Evolutionary conservation across 2,797 vertebrate species (phyloP).

Genomic region (Iguana delicatissima): DNA sequence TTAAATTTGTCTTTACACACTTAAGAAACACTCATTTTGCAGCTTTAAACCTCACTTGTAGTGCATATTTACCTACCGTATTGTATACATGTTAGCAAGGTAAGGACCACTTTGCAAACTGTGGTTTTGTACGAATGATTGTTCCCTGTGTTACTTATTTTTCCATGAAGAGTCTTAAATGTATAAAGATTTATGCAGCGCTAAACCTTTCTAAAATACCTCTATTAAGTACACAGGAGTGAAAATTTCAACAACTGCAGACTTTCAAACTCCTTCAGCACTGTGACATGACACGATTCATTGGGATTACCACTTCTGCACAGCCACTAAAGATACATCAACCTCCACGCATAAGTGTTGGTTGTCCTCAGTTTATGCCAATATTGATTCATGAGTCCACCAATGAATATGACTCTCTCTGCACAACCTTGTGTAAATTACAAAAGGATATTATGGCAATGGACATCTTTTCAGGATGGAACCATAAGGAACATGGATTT

Average conservation of each 20-base stretch:
- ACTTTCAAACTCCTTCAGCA: not conserved
- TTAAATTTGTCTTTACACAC: conserved; percentile 2
- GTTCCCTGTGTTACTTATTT: not conserved
- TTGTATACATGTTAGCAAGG: not conserved
- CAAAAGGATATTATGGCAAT: not conserved
- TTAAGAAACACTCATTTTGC: not conserved
- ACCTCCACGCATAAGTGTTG: not conserved
- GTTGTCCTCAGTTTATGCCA: not conserved
- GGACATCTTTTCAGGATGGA: not conserved
- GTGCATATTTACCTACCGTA: not conserved
- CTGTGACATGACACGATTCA: conserved; percentile 19
- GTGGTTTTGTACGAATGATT: not conserved
- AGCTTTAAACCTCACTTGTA: not conserved
- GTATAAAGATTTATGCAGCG: not conserved
- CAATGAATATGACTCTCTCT: not conserved
- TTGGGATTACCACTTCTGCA: not conserved
- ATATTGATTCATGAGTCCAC: not conserved
- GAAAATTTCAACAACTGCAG: not conserved
- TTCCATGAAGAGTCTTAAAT: not conserved
- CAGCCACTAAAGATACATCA: not conserved
- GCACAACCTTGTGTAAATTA: not conserved
- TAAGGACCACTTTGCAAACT: not conserved
- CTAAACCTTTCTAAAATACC: not conserved
- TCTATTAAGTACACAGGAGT: not conserved
- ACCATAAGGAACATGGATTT: conserved; percentile 12